Base-by-base conservation (phyloP, 2,113 vertebrate species). In the Andinoacara biseriatus region DNA sequence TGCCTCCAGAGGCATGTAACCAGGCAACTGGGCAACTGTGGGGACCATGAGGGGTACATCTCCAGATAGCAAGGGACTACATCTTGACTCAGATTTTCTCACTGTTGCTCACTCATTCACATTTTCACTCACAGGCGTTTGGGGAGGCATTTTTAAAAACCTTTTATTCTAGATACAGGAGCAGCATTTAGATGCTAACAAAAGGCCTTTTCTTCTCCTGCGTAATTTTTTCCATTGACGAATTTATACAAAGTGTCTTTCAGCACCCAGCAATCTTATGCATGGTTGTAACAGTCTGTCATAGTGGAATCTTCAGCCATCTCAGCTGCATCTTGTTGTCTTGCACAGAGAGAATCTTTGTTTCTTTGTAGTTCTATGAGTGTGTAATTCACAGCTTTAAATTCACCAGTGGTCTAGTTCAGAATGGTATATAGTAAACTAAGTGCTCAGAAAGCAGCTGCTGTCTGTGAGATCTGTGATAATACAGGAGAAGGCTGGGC, bases 1-100 rank as follows among this genome's bases (percentile, higher is more conserved):
- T 90, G 90, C 92, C 90, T 94, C 92, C 54, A 91, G 91, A 90
- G 91, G 65, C 86, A 82, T 82, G 93, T 95, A 92, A 92, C 94
- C 88, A 94, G 82, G 94, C 94, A 94, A 93, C 94, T 72, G 84
- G 81, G 86, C 87, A 88, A 89, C 87, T 90, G 84, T 90, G 90
- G 89, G 86, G 86, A 92, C 91, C 87, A 78, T 10, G 65, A 93
- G 86, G 89, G 91, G 87, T 72, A 78, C 81, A 85, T 88, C 74
- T 90, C 88, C 65, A 75, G 86, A 85, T 81, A 86, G 80, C 87
- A 78, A 65, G 83, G 83, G 85, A 89, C 72, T 59, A 77, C 76
- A 83, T 91, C 85, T 93, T 91, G 87, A 89, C 84, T 88, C 86
- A 59, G 58, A 58, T 69, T 76, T 72, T 72, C 76, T 80, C n/a